Evolutionary conservation across 2,888 invertebrate species (phyloP).

Genomic region (Laspeyria flexula): DNA sequence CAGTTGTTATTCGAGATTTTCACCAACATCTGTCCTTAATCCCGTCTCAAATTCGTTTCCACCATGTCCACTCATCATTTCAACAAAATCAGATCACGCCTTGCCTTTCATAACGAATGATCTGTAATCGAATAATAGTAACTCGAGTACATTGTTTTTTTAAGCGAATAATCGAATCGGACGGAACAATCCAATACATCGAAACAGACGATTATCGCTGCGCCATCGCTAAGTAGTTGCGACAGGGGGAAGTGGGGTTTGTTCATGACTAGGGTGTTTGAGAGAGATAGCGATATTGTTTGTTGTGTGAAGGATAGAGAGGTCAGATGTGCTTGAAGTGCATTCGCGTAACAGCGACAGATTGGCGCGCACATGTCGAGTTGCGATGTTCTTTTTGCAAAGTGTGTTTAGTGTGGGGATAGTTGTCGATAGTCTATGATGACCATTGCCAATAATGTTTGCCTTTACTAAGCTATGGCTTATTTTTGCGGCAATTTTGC

Average conservation of each 20-base stretch:
- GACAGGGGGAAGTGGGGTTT: constrained; percentile 61
- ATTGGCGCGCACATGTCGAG: constrained; percentile 85
- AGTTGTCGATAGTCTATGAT: constrained; percentile 23
- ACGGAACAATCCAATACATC: constrained; percentile 78
- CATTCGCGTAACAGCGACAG: constrained; percentile 80
- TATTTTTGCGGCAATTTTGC: too few species aligned
- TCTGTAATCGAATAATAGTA: constrained; percentile 50
- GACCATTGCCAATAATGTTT: background rate
- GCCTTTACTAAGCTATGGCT: background rate
- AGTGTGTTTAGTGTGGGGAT: constrained; percentile 52
- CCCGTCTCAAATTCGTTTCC: constrained; percentile 3
- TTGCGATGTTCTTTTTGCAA: constrained; percentile 83
- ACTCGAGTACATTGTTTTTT: constrained; percentile 56
- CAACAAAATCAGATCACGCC: constrained; percentile 16
- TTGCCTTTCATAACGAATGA: constrained; percentile 14
- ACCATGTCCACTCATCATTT: background rate
- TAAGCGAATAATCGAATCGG: constrained; percentile 70
- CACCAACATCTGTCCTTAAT: background rate
- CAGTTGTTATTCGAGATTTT: too few species aligned
- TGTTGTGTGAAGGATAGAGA: constrained; percentile 49
- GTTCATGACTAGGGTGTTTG: constrained; percentile 52
- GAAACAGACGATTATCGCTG: constrained; percentile 73
- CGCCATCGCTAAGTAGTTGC: constrained; percentile 75
- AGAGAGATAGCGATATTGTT: constrained; percentile 43
- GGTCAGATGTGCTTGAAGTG: constrained; percentile 55